Base-by-base conservation (phyloP, 1,140 invertebrate genomes). In the Agrypnia vestita region DNA sequence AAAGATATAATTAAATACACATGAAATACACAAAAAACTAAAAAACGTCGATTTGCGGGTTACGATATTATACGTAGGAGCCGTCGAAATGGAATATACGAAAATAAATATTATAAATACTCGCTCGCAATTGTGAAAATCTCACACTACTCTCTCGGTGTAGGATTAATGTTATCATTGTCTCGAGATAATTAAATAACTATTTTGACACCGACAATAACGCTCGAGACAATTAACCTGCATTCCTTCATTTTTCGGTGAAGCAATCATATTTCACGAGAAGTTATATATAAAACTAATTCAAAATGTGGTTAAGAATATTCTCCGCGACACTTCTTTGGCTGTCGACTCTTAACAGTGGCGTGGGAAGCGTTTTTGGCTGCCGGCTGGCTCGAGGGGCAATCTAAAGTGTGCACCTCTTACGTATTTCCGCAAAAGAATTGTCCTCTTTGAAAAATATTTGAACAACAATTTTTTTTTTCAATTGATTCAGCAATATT, bases 191-290 rank as follows among this genome's bases (percentile, higher is more conserved):
- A 64, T 64, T 64, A 64, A 64, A 64, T 64, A 25, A 64, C 11
- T 13, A 44, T 64, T 64, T 64, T 13, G 61, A 64, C 61, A 25
- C 25, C 61, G 35, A 64, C 19, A 64, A 64, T 64, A 21, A 64
- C 19, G 25, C 35, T 11, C 35, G 13, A 64, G 35, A 64, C 61
- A 64, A 64, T 64, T 64, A 64, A 64, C 25, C 61, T 25, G 25
- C 61, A 64, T 64, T 35, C 61, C 25, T 35, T 35, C 19, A 64
- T 64, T 25, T 64, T 10, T 15, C 19, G 1, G 25, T 64, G 19
- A 0, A 3, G 6, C 61, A 64, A 64, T 64, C 61, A 64, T 64
- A 64, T 25, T 35, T 64, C 61, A 13, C 49, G 11, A 64, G 35
- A 64, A 35, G 35, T 64, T 44, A 25, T 64, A 15, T 6, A 44